Conservation (phyloP, 2,113 vertebrate species). For the Ploceus nigricollis region DNA sequence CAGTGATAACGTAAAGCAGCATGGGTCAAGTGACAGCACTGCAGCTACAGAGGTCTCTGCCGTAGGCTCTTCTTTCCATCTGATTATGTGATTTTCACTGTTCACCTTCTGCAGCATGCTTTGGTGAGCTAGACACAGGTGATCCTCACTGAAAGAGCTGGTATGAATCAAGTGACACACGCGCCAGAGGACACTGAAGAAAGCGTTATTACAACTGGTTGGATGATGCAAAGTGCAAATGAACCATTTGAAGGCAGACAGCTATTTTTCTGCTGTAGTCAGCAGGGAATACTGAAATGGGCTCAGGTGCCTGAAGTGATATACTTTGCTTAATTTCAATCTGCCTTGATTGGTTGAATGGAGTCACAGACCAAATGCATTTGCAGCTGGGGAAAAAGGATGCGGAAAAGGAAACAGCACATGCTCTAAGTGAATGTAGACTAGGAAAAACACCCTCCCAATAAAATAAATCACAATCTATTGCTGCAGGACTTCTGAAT, state of each 20-base stretch:
- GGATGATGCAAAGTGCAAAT: background rate
- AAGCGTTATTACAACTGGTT: background rate
- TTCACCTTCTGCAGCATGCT: background rate
- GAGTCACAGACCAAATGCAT: background rate
- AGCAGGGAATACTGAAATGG: slow-evolving; percentile 2
- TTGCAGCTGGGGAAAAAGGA: background rate
- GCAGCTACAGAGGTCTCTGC: background rate
- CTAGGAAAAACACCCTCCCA: background rate
- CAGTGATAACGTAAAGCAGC: background rate
- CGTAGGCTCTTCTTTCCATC: background rate
- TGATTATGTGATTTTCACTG: background rate
- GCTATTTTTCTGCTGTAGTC: background rate
- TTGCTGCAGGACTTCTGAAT: background rate
- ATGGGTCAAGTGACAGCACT: background rate
- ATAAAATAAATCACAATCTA: background rate
- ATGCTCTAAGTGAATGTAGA: background rate
- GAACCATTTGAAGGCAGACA: background rate
- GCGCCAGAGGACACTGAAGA: background rate
- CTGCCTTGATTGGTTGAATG: background rate
- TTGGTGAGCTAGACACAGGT: background rate
- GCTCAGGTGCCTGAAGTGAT: background rate
- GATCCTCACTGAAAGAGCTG: background rate
- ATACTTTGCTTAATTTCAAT: background rate
- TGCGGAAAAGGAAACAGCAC: background rate
- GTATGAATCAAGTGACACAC: background rate